Evolutionary conservation across 2,113 vertebrate genomes (phyloP), one percentile per base, ranked within the genome.

Genomic region (Vombatus ursinus): DNA sequence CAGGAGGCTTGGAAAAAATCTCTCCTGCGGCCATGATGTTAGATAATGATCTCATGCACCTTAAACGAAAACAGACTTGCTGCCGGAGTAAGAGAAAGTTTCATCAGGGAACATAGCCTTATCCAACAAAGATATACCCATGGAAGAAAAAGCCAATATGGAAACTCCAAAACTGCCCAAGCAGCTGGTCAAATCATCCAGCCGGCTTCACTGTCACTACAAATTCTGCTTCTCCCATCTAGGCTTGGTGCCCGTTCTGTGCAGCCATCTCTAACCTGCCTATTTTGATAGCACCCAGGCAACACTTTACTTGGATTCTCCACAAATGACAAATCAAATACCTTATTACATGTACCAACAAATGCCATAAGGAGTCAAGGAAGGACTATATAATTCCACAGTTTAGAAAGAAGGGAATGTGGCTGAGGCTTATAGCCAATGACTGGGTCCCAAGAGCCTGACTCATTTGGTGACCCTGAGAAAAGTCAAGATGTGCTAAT

Each of bases 41-140:
- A 1, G 94, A 90, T 96, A 96, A 97, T 54, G 95, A 97, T 95
- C 96, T 97, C 96, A 96, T 37, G 37, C 84, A 25, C n/a, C 50
- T 92, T 94, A 95, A 51, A 53, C 95, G 93, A 94, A 93, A 97
- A 92, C 96, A 96, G 68, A 61, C n/a, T 93, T 94, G 95, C 94
- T 95, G 96, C 96, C 94, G 94, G 0, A 0, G 14, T 25, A 47
- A 84, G 0, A 1, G 0, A 1, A 84, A 44, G 49, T 92, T 54
- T n/a, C 25, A 37, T 92, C 28, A 6, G 44, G 68, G 8, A 53
- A 12, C 12, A 37, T 26, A 28, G 77, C 37, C n/a, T 14, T 12
- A n/a, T 44, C 37, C 90, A 25, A 5, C 25, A 50, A 25, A 57
- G 44, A 92, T 48, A 92, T 9, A 26, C 52, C 23, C 44, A 2